Percentiles rank a stretch among this genome's conserved stretches.
phyloP scores from a whole-genome alignment of 2,113 vertebrate species.

The Oryzias melastigma region DNA sequence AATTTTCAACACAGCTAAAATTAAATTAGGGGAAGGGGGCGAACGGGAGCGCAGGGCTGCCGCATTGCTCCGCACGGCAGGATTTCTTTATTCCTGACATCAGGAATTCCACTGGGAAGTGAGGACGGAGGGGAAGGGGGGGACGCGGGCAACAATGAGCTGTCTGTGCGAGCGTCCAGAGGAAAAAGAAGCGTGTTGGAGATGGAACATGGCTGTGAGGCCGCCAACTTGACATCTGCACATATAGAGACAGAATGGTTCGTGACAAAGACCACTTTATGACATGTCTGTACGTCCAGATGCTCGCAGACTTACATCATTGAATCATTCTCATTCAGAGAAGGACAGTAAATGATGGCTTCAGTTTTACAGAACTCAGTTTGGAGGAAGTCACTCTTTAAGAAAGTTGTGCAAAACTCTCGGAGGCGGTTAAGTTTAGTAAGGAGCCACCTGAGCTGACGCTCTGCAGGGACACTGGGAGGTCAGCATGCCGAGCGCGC shows the following conservation, averaged over 20 bases:
- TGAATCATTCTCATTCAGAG: too few relatives aligned
- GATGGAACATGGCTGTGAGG: slow-evolving; percentile 39
- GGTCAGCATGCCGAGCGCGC: slow-evolving; percentile 52
- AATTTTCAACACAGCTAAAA: slow-evolving; percentile 71
- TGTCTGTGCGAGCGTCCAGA: slow-evolving; percentile 60
- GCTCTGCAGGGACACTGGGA: slow-evolving; percentile 37
- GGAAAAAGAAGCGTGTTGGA: slow-evolving; percentile 44
- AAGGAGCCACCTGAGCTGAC: slow-evolving; percentile 23
- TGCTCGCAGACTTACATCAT: slow-evolving; percentile 9
- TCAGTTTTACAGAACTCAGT: too few relatives aligned
- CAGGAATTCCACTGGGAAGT: slow-evolving; percentile 61
- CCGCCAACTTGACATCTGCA: slow-evolving; percentile 50
- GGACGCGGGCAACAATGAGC: slow-evolving; percentile 59
- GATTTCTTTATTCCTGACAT: slow-evolving; percentile 61
- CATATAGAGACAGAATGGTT: slow-evolving; percentile 39
- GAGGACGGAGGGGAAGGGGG: slow-evolving; percentile 33
- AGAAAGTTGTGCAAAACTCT: not conserved
- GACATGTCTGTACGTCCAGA: slow-evolving; percentile 22
- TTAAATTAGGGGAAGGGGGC: slow-evolving; percentile 70
- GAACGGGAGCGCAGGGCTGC: slow-evolving; percentile 44
- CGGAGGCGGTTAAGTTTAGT: slow-evolving; percentile 7
- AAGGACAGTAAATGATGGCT: too few relatives aligned
- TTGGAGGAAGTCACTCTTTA: not conserved
- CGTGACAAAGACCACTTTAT: slow-evolving; percentile 55
- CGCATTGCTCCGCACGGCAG: slow-evolving; percentile 41